Conservation (phyloP, 2,888 invertebrate genomes). For the Eutolmus rufibarbis region DNA sequence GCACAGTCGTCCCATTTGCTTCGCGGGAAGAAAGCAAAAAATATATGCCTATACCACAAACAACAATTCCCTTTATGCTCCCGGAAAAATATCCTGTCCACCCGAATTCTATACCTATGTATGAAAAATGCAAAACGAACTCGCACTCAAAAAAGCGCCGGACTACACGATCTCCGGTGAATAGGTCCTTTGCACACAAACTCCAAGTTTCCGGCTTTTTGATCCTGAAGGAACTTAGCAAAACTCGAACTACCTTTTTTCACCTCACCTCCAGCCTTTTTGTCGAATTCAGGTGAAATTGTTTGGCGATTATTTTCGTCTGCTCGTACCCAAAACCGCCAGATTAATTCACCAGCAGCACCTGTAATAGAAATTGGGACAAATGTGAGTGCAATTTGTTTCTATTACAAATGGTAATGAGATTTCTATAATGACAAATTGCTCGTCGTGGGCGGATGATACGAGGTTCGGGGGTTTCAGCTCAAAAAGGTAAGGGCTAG, state of each 20-base stretch:
- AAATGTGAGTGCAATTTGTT: constrained; percentile 4
- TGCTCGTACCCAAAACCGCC: background rate
- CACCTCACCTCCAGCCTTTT: background rate
- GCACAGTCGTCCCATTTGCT: background rate
- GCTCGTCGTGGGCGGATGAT: background rate
- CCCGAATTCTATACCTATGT: background rate
- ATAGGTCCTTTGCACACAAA: background rate
- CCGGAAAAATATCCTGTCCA: background rate
- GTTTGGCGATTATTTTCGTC: background rate
- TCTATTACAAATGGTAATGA: constrained; percentile 31
- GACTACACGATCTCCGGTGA: background rate
- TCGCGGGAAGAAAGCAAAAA: background rate
- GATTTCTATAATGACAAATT: background rate
- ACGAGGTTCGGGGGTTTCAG: background rate
- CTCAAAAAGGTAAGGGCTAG: background rate
- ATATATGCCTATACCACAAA: background rate
- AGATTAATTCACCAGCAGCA: background rate
- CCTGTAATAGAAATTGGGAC: constrained; percentile 2
- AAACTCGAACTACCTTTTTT: background rate
- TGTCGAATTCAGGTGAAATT: background rate
- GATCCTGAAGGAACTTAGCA: background rate
- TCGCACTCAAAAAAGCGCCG: background rate
- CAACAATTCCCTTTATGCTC: background rate
- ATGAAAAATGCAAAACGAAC: background rate
- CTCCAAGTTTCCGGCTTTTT: background rate